A percentile compares a stretch with the other conserved stretches of the same genome.
Conservation (phyloP, 1,140 invertebrate species). For the Penaeus japonicus region DNA sequence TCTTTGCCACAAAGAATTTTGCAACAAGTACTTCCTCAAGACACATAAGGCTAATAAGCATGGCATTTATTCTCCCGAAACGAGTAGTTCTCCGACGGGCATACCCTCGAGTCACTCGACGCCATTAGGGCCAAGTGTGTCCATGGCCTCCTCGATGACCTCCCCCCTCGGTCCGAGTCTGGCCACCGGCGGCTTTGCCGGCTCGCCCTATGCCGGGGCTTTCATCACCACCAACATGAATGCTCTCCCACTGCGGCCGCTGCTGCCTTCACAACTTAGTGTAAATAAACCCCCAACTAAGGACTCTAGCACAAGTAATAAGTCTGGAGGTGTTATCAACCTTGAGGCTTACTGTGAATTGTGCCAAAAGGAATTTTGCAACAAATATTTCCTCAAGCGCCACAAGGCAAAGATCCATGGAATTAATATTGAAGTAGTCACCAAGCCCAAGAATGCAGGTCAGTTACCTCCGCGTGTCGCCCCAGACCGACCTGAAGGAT, state of each 20-base stretch:
- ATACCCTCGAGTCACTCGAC: slow-evolving; percentile 32
- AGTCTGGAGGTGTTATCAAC: slow-evolving; percentile 56
- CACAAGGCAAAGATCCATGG: slow-evolving; percentile 71
- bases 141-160: slow-evolving; percentile 41
- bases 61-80: slow-evolving; percentile 71
- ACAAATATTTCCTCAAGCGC: slow-evolving; percentile 77
- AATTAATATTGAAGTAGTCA: slow-evolving; percentile 61
- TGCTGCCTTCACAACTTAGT: slow-evolving; percentile 35
- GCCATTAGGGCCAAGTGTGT: slow-evolving; percentile 40
- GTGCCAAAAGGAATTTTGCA: slow-evolving; percentile 77
- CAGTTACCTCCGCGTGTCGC: slow-evolving; percentile 49
- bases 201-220: slow-evolving; percentile 58
- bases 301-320: background rate
- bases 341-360: slow-evolving; percentile 67
- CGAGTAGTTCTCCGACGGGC: slow-evolving; percentile 46
- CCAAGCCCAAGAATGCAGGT: slow-evolving; percentile 36
- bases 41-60: slow-evolving; percentile 97
- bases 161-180: slow-evolving; percentile 50
- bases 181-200: slow-evolving; percentile 28
- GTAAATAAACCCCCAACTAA: slow-evolving; percentile 1
- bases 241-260: slow-evolving; percentile 44
- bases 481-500: slow-evolving; percentile 53
- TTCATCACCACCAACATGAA: slow-evolving; percentile 58
- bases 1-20: slow-evolving; percentile 98
- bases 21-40: slow-evolving; percentile 99